A percentile compares a stretch with the other conserved stretches of the same genome.
phyloP scores from a whole-genome alignment of 2,888 invertebrate genomes.

The Drosophila lutescens region DNA sequence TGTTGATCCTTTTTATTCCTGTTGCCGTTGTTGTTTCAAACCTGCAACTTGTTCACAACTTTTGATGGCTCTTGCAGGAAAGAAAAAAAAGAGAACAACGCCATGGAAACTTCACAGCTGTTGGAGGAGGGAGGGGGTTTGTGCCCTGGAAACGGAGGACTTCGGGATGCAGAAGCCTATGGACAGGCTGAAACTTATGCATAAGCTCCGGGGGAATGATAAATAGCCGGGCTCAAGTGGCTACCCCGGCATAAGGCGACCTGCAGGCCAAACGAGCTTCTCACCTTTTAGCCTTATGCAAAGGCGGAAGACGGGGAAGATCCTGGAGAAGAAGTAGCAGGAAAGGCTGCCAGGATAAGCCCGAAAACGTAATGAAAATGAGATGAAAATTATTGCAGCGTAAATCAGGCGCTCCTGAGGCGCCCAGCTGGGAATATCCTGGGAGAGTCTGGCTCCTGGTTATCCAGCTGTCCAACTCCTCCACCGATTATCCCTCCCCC shows the following conservation, averaged over 20 bases:
- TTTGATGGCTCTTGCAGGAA: constrained; percentile 47
- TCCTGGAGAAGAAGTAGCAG: constrained; percentile 6
- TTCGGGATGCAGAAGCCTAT: constrained; percentile 44
- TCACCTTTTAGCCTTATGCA: constrained; percentile 55
- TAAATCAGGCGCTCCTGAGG: constrained; percentile 62
- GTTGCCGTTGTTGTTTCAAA: constrained; percentile 38
- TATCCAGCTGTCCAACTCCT: constrained; percentile 31
- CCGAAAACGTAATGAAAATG: constrained; percentile 76
- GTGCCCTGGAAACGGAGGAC: constrained; percentile 20
- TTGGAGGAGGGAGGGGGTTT: background rate
- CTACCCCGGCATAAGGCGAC: constrained; percentile 21
- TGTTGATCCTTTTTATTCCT: constrained; percentile 59
- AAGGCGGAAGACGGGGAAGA: constrained; percentile 14
- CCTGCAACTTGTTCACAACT: constrained; percentile 61
- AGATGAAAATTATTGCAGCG: constrained; percentile 80
- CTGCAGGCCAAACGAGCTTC: constrained; percentile 43
- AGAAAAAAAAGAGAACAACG: constrained; percentile 8
- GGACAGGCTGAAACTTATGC: constrained; percentile 44
- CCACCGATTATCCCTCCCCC: constrained; percentile 11
- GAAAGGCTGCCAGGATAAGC: constrained; percentile 54
- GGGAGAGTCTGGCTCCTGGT: constrained; percentile 21
- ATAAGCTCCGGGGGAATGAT: constrained; percentile 60
- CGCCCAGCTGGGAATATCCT: constrained; percentile 65
- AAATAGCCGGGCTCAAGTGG: constrained; percentile 62
- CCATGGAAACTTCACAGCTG: constrained; percentile 59